These are phyloP conservation scores for Trichacis sp. DNA, from an alignment of 2,888 invertebrate genomes.

Conservation along the genomic window DNA sequence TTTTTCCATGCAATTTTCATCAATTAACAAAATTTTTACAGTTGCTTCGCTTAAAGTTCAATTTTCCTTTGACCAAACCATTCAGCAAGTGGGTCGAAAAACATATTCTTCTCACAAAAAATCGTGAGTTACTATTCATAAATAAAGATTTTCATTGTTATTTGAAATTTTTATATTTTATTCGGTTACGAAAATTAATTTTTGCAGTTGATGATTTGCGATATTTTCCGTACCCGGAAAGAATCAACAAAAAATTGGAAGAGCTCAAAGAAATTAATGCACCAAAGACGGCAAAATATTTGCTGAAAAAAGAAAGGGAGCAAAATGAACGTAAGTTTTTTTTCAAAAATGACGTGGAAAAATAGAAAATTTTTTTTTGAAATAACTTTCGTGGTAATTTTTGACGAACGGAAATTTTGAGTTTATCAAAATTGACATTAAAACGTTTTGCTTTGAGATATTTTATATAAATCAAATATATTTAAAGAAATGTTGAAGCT, in stretches of 20 bases:
- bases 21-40: no score
- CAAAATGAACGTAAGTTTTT: conserved; percentile 37
- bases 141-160: conserved; percentile 2
- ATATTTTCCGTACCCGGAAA: conserved; percentile 56
- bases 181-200: no score
- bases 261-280: conserved; percentile 48
- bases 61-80: conserved; percentile 50
- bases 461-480: no score
- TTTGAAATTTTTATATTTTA: background rate
- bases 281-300: conserved; percentile 47
- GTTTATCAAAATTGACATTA: no score
- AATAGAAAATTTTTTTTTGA: no score
- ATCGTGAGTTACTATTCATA: conserved; percentile 43
- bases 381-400: no score
- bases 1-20: no score
- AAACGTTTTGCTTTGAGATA: background rate
- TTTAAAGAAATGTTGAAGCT: no score
- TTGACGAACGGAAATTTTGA: no score
- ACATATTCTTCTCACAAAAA: no score
- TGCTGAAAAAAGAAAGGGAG: conserved; percentile 42
- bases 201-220: conserved; percentile 48
- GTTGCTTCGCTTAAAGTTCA: conserved; percentile 46
- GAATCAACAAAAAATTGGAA: conserved; percentile 47
- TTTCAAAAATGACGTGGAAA: no score
- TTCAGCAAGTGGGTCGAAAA: conserved; percentile 54